Evolutionary conservation across 2,797 vertebrate genomes (phyloP).

Genomic region (Threskiornis aethiopicus): DNA sequence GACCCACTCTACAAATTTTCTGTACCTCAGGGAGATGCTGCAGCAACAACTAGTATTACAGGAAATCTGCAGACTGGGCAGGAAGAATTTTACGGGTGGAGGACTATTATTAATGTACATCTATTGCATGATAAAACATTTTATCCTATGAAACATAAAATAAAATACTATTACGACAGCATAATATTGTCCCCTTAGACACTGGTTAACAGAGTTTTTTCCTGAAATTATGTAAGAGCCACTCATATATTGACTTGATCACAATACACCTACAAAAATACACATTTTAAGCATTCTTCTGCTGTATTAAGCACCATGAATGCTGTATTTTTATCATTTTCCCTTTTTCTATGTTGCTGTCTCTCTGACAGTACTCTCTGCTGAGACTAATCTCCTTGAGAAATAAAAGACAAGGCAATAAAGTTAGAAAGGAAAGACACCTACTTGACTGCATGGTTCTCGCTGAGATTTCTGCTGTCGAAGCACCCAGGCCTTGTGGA

Average conservation of each 20-base stretch:
- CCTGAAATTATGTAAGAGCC: neutral
- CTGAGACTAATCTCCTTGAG: neutral
- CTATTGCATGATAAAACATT: neutral
- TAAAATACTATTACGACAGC: neutral
- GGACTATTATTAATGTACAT: neutral
- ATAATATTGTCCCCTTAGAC: neutral
- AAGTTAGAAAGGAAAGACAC: slow-evolving; percentile 84
- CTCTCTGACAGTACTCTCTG: neutral
- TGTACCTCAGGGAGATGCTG: neutral
- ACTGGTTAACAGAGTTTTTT: neutral
- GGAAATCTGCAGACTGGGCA: neutral
- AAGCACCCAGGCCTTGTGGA: slow-evolving; percentile 93
- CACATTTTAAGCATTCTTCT: neutral
- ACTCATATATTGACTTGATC: neutral
- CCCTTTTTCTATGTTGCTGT: neutral
- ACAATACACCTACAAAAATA: neutral
- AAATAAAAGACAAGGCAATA: neutral
- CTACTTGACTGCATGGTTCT: slow-evolving; percentile 99
- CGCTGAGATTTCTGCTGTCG: slow-evolving; percentile 94
- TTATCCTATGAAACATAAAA: neutral
- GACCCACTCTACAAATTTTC: neutral
- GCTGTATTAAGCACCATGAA: neutral
- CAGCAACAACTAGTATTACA: neutral
- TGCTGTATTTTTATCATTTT: neutral
- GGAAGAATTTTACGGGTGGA: neutral